A percentile compares a stretch with the other conserved stretches of the same genome.
Evolutionary conservation across 2,113 vertebrate species (phyloP).

Genomic region (Prionailurus viverrinus): DNA sequence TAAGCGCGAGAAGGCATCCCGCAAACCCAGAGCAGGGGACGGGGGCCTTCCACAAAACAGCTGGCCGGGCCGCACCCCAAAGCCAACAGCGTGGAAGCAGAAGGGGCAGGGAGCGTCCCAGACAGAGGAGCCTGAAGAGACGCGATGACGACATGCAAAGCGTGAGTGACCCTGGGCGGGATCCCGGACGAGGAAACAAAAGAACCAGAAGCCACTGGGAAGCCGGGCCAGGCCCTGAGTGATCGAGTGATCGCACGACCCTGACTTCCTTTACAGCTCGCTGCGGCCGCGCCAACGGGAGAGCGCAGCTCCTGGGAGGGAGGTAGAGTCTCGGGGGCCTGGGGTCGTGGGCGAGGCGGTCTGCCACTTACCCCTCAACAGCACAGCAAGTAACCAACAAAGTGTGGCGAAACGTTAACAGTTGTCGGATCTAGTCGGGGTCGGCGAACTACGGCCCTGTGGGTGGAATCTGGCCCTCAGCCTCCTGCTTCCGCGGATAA

Average conservation of each 20-base stretch:
- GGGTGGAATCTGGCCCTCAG: not conserved
- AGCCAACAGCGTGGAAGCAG: not conserved
- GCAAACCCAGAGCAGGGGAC: not conserved
- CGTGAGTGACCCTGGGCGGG: not conserved
- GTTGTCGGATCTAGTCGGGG: not conserved
- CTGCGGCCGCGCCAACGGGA: too few species aligned
- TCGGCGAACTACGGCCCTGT: not conserved
- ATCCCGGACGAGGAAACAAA: not conserved
- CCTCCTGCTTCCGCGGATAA: not conserved
- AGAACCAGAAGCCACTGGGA: not conserved
- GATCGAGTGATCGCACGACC: too few species aligned
- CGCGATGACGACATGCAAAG: not conserved
- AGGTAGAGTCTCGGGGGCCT: not conserved
- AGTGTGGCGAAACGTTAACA: not conserved
- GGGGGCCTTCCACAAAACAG: accelerated
- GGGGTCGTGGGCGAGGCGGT: not conserved
- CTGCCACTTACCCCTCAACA: not conserved
- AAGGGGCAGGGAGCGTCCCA: not conserved
- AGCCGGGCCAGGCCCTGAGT: too few species aligned
- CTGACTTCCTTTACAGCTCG: not conserved
- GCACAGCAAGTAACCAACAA: not conserved
- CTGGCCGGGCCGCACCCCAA: not conserved
- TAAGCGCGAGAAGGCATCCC: not conserved
- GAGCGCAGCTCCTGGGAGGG: too few species aligned
- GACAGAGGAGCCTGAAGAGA: not conserved